Percentiles rank a stretch among this genome's conserved stretches.
Conservation (phyloP, 2,797 vertebrate species). For the Loris lydekkerianus region DNA sequence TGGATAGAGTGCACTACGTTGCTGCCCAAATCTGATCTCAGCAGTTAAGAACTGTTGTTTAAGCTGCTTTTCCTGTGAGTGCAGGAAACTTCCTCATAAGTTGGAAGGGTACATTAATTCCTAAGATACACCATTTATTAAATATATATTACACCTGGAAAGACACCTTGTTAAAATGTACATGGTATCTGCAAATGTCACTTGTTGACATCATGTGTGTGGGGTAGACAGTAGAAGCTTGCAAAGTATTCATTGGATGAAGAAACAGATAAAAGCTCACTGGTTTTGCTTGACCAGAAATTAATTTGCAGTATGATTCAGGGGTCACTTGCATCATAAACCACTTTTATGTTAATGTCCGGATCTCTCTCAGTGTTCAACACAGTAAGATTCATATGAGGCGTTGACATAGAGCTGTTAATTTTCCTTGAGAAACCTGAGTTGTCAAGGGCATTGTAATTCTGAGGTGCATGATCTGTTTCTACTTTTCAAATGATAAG, state of each 20-base stretch:
- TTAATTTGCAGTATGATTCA: conserved; percentile 43
- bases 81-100: not conserved
- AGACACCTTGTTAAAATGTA: conserved; percentile 30
- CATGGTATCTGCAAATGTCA: not conserved
- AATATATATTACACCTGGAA: not conserved
- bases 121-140: conserved; percentile 6
- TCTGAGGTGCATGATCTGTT: not conserved
- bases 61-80: not conserved
- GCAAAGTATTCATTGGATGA: not conserved
- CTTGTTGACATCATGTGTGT: not conserved
- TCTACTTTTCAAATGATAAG: not conserved
- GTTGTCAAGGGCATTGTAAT: not conserved
- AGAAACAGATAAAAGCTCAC: not conserved
- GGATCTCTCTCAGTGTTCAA: not conserved
- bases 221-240: not conserved
- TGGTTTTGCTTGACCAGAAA: conserved; percentile 29
- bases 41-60: conserved; percentile 36
- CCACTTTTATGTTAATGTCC: not conserved
- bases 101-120: conserved; percentile 3
- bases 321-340: not conserved
- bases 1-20: not conserved
- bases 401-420: not conserved
- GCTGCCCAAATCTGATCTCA: conserved; percentile 42
- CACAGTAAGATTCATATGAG: not conserved
- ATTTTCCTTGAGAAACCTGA: conserved; percentile 44